Conservation (phyloP, 2,113 vertebrate genomes). For the Bungarus multicinctus region DNA sequence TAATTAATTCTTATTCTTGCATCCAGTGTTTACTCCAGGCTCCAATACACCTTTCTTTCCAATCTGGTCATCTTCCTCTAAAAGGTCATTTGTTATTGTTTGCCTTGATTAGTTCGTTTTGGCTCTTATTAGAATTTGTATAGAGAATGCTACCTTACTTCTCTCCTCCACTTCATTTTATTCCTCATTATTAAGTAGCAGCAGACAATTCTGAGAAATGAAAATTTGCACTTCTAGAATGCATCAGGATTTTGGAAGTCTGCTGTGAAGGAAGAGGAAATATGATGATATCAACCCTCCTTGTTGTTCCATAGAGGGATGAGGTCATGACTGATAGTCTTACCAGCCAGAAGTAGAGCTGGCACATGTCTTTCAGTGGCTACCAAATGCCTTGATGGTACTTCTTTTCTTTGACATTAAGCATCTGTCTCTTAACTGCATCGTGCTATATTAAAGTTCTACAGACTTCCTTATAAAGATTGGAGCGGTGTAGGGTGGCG, state of each 20-base stretch:
- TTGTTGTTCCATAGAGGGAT: neutral
- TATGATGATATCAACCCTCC: neutral
- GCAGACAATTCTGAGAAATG: neutral
- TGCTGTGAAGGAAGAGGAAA: neutral
- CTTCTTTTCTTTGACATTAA: neutral
- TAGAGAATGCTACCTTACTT: neutral
- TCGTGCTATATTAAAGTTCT: neutral
- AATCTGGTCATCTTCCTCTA: neutral
- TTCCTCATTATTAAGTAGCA: neutral
- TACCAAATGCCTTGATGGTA: too few relatives aligned
- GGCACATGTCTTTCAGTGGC: neutral
- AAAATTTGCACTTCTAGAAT: neutral
- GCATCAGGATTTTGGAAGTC: neutral
- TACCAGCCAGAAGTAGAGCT: neutral
- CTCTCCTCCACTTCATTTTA: neutral
- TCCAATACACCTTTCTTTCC: neutral
- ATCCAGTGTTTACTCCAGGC: neutral
- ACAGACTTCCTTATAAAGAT: conserved; percentile 27
- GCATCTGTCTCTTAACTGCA: neutral
- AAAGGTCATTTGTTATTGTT: neutral
- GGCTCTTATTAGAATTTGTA: neutral
- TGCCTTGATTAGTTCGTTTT: neutral
- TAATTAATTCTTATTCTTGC: neutral
- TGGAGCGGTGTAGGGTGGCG: neutral
- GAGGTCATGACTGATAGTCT: neutral